Percentiles rank a stretch among this genome's conserved stretches.
Conservation (phyloP, 37 sponge, comb jelly and placozoan genomes). For the Spongilla lacustris region DNA sequence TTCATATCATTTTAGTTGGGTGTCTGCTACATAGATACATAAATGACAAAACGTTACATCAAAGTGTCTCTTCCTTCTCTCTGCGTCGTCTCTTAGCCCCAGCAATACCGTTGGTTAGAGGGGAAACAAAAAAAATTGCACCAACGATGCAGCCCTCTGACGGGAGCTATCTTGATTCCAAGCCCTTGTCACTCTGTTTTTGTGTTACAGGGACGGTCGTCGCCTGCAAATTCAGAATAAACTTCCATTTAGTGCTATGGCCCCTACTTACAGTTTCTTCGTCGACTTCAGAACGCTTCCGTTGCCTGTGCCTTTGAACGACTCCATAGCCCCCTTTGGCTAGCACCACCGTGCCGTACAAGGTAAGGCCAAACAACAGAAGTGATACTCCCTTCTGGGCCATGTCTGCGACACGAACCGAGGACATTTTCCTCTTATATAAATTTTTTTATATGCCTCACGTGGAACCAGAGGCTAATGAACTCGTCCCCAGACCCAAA, state of each 20-base stretch:
- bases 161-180: neutral
- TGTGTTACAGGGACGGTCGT: neutral
- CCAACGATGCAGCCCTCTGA: neutral
- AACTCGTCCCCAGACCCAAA: no score
- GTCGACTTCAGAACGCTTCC: conserved; percentile 7
- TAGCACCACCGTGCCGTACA: conserved; percentile 42
- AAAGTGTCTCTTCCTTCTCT: neutral
- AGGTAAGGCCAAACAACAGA: conserved; percentile 37
- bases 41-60: neutral
- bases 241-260: neutral
- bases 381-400: conserved; percentile 29
- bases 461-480: neutral
- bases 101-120: neutral
- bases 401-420: conserved; percentile 54
- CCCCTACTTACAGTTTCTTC: neutral
- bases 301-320: conserved; percentile 37
- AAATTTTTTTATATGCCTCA: neutral
- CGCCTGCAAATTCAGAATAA: neutral
- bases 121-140: neutral
- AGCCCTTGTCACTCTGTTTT: neutral
- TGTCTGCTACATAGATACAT: no score
- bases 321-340: conserved; percentile 48
- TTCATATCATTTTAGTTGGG: no score
- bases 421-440: conserved; percentile 4
- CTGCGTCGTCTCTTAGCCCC: neutral